Conservation (phyloP, 2,113 vertebrate genomes). For the Protobothrops flavoviridis region DNA sequence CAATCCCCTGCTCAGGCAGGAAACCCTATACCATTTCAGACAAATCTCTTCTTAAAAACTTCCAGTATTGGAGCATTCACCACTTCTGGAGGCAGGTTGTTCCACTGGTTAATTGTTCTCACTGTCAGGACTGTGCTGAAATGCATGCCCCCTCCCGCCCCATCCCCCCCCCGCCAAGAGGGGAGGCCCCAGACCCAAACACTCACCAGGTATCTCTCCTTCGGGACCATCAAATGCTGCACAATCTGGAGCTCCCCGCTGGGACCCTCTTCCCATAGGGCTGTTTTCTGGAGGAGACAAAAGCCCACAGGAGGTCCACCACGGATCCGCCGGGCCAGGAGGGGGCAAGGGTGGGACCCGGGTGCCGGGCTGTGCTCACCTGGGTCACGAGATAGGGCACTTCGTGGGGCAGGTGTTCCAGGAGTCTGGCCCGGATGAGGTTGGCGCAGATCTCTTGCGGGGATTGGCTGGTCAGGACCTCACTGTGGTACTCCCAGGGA, state of each 20-base stretch:
- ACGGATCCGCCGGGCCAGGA: too few relatives aligned
- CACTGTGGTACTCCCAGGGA: conserved; percentile 89
- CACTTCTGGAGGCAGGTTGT: too few relatives aligned
- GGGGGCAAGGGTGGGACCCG: too few relatives aligned
- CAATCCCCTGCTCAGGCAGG: too few relatives aligned
- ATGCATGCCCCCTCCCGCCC: too few relatives aligned
- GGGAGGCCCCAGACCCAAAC: neutral
- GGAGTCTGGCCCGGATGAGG: conserved; percentile 85
- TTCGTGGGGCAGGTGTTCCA: conserved; percentile 88
- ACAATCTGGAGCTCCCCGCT: conserved; percentile 78
- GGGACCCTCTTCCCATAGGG: conserved; percentile 83
- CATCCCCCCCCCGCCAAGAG: too few relatives aligned
- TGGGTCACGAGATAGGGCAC: conserved; percentile 88
- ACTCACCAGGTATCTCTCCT: conserved; percentile 87
- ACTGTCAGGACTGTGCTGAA: too few relatives aligned
- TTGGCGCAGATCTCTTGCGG: conserved; percentile 87
- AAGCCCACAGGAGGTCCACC: neutral
- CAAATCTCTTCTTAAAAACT: too few relatives aligned
- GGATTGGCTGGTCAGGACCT: conserved; percentile 87
- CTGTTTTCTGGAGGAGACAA: conserved; percentile 66
- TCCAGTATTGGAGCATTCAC: too few relatives aligned
- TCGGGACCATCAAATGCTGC: conserved; percentile 81
- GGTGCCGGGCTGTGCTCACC: conserved; percentile 65
- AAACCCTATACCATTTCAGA: too few relatives aligned
- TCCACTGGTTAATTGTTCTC: too few relatives aligned